Conservation (phyloP, 2,797 vertebrate species). For the Megalops cyprinoides region DNA sequence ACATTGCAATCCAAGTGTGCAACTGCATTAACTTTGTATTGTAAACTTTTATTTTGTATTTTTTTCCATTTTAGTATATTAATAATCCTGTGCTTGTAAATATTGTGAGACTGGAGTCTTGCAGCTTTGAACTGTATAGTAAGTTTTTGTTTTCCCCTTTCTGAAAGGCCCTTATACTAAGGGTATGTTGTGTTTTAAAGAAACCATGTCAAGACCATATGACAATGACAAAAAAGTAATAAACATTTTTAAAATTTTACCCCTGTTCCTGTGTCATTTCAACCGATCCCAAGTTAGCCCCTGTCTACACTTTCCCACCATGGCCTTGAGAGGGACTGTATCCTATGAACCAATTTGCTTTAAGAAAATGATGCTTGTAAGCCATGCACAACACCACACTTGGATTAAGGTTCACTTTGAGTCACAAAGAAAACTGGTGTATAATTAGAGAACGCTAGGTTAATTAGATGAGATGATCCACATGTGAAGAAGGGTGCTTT, state of each 20-base stretch:
- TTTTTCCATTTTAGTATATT: slow-evolving; percentile 58
- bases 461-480: no score
- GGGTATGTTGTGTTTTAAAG: slow-evolving; percentile 60
- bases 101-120: slow-evolving; percentile 55
- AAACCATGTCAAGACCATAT: slow-evolving; percentile 53
- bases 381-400: neutral
- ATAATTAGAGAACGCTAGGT: neutral
- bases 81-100: slow-evolving; percentile 62
- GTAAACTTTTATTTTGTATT: slow-evolving; percentile 44
- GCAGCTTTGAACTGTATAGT: slow-evolving; percentile 62
- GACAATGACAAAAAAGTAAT: slow-evolving; percentile 58
- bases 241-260: slow-evolving; percentile 55
- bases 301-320: neutral
- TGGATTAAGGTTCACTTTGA: neutral
- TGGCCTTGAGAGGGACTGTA: neutral
- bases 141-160: slow-evolving; percentile 5
- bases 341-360: neutral
- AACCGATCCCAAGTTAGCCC: neutral
- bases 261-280: slow-evolving; percentile 9
- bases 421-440: neutral
- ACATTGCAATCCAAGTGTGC: slow-evolving; percentile 65
- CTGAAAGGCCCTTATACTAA: slow-evolving; percentile 68
- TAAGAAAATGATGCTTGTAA: neutral
- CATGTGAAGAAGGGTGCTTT: no score
- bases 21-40: slow-evolving; percentile 55